Conservation (phyloP, 1,140 invertebrate genomes). For the Acromyrmex echinatior region DNA sequence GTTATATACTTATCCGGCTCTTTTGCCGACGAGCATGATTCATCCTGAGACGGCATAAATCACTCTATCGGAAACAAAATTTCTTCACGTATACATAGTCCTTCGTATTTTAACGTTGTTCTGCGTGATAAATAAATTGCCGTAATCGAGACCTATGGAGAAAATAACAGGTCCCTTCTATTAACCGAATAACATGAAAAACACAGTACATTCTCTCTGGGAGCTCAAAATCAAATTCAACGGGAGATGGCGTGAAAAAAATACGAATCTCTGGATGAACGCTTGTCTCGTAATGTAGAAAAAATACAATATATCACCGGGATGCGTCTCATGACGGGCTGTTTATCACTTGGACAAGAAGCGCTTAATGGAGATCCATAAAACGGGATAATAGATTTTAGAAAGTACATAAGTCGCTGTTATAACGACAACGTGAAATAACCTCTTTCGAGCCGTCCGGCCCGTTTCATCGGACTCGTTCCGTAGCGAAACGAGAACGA, state of each 20-base stretch:
- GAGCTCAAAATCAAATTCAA: not conserved
- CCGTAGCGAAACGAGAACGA: constrained; percentile 41
- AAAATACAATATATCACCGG: constrained; percentile 30
- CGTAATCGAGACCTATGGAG: not conserved
- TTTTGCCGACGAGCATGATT: constrained; percentile 82
- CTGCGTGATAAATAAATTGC: constrained; percentile 22
- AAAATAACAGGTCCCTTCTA: constrained; percentile 14
- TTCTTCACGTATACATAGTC: constrained; percentile 61
- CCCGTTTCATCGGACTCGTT: constrained; percentile 55
- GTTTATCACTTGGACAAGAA: constrained; percentile 57
- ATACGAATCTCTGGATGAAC: not conserved
- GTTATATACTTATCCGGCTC: constrained; percentile 80
- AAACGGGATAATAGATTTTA: constrained; percentile 62
- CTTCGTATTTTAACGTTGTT: constrained; percentile 3
- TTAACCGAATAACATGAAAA: not conserved
- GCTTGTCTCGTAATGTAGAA: not conserved
- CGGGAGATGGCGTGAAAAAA: not conserved
- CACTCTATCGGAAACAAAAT: constrained; percentile 82
- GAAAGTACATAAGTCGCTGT: constrained; percentile 55
- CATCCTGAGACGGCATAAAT: constrained; percentile 82
- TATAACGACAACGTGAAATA: constrained; percentile 51
- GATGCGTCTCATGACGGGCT: constrained; percentile 21
- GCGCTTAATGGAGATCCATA: constrained; percentile 57
- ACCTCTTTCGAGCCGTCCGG: constrained; percentile 29
- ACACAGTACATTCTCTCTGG: not conserved